Evolutionary conservation across 2,797 vertebrate genomes (phyloP).

Genomic region (Podargus strigoides): DNA sequence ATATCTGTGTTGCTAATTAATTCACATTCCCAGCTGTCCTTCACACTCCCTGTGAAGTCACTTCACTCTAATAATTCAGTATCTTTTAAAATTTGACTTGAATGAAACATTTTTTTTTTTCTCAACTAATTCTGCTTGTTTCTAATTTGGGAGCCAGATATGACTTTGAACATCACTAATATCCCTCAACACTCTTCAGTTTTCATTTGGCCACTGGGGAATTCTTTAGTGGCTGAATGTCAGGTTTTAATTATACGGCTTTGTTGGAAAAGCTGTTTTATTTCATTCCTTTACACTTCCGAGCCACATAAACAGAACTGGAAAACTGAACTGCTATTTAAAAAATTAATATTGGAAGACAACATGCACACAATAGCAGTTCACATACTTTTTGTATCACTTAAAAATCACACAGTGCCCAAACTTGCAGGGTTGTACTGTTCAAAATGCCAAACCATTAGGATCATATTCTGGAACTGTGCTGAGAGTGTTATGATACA

Average conservation of each 20-base stretch:
- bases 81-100: neutral
- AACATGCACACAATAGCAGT: neutral
- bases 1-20: neutral
- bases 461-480: neutral
- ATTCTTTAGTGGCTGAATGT: neutral
- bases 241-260: neutral
- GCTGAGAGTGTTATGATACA: neutral
- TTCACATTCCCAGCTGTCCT: neutral
- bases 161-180: neutral
- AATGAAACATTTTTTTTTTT: neutral
- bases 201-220: neutral
- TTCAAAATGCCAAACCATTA: neutral
- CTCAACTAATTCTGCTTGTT: neutral
- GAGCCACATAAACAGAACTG: neutral
- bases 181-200: neutral
- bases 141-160: neutral
- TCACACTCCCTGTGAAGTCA: neutral
- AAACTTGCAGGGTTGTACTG: neutral
- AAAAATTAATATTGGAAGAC: neutral
- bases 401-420: neutral
- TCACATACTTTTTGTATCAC: neutral
- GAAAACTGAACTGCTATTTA: neutral
- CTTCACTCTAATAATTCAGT: neutral
- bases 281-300: neutral
- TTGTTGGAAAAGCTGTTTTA: neutral